These are phyloP conservation scores for Heliconius congener DNA, from an alignment of 1,140 invertebrate genomes.

Conservation along the genomic window DNA sequence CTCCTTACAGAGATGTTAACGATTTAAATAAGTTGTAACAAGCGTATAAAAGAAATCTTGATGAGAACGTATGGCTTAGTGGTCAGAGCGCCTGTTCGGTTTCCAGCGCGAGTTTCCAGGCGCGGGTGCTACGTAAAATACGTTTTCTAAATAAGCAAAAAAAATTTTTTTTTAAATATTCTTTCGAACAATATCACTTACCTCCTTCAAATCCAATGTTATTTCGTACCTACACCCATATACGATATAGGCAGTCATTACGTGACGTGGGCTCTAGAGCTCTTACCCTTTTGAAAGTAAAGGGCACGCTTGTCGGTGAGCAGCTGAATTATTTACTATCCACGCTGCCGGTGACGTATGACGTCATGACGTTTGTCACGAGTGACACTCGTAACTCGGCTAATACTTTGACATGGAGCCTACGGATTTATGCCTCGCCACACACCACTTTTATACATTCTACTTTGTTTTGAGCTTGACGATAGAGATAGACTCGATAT, in stretches of 20 bases:
- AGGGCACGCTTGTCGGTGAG: slow-evolving; percentile 49
- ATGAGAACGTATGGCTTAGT: too few relatives aligned
- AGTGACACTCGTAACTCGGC: slow-evolving; percentile 28
- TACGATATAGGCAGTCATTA: slow-evolving; percentile 41
- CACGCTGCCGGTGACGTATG: slow-evolving; percentile 44
- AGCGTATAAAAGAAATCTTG: too few relatives aligned
- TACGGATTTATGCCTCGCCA: slow-evolving; percentile 16
- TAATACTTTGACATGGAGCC: slow-evolving; percentile 31
- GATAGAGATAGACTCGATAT: neutral
- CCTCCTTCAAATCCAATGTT: neutral
- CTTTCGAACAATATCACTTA: neutral
- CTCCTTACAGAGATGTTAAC: too few relatives aligned
- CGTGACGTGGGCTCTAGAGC: slow-evolving; percentile 39
- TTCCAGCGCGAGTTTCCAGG: too few relatives aligned
- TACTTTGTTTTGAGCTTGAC: neutral
- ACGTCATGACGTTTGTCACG: slow-evolving; percentile 37
- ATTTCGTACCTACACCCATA: slow-evolving; percentile 3
- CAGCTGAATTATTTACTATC: slow-evolving; percentile 62
- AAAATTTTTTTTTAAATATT: too few relatives aligned
- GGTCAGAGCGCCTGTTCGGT: too few relatives aligned
- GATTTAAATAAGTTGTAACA: too few relatives aligned
- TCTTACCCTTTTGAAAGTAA: slow-evolving; percentile 57
- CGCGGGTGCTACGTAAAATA: too few relatives aligned
- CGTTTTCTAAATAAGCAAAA: too few relatives aligned
- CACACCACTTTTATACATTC: slow-evolving; percentile 14